phyloP scores from a whole-genome alignment of 2,888 invertebrate genomes.

The Podotricha telesiphe region DNA sequence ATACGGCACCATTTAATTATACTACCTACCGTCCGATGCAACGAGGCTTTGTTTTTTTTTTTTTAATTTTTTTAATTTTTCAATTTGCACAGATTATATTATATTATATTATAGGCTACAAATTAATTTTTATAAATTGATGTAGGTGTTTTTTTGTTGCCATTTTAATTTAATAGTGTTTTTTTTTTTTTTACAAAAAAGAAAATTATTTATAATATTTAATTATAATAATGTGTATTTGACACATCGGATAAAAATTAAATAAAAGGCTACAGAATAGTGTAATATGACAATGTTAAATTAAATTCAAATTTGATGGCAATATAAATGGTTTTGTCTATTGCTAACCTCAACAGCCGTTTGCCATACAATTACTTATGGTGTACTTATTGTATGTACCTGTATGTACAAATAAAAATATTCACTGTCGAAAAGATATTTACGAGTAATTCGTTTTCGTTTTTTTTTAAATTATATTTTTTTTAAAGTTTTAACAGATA shows the following conservation, averaged over 20 bases:
- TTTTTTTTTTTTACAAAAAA: neutral
- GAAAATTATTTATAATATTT: too few species aligned
- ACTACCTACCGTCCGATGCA: slow-evolving; percentile 17
- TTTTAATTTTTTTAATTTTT: neutral
- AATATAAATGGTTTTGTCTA: neutral
- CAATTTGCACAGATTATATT: slow-evolving; percentile 1
- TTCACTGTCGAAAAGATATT: neutral
- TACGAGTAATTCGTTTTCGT: neutral
- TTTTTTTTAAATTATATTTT: neutral
- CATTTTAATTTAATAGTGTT: neutral
- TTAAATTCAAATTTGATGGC: neutral
- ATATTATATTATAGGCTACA: neutral
- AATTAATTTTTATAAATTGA: neutral
- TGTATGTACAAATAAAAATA: slow-evolving; percentile 8
- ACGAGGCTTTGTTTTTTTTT: slow-evolving; percentile 11
- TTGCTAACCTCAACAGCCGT: neutral
- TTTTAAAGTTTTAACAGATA: neutral
- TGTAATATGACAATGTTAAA: neutral
- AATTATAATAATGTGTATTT: too few species aligned
- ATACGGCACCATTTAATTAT: slow-evolving; percentile 27
- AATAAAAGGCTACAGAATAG: too few species aligned
- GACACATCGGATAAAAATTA: too few species aligned
- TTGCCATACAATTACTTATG: slow-evolving; percentile 9
- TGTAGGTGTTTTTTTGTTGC: neutral
- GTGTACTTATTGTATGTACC: slow-evolving; percentile 20